A percentile compares a stretch with the other conserved stretches of the same genome.
phyloP scores from a whole-genome alignment of 1,140 invertebrate genomes.

The Drosophila ercepeae region DNA sequence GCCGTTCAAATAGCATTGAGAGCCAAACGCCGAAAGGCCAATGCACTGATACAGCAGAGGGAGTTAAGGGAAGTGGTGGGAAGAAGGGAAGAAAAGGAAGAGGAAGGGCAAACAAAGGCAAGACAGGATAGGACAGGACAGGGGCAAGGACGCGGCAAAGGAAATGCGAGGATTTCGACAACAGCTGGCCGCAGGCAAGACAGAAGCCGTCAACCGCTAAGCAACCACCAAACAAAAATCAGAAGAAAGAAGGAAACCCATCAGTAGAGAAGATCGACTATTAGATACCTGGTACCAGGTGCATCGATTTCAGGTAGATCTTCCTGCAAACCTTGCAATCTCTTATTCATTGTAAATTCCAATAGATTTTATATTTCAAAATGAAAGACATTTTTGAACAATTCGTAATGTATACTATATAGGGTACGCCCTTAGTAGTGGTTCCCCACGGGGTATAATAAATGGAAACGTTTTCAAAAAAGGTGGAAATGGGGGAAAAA shows the following conservation, averaged over 20 bases:
- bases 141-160: background rate
- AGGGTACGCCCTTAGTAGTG: no score
- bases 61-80: background rate
- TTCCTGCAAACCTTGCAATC: no score
- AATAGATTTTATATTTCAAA: no score
- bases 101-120: slow-evolving; percentile 30
- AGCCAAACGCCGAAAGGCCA: slow-evolving; percentile 69
- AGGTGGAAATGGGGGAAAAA: slow-evolving; percentile 31
- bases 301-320: background rate
- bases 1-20: slow-evolving; percentile 77
- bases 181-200: slow-evolving; percentile 65
- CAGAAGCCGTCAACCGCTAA: slow-evolving; percentile 52
- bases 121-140: slow-evolving; percentile 6
- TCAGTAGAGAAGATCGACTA: background rate
- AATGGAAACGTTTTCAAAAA: slow-evolving; percentile 46
- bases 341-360: no score
- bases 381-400: no score
- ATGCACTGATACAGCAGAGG: slow-evolving; percentile 56
- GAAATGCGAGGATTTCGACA: slow-evolving; percentile 45
- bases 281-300: slow-evolving; percentile 5
- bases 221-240: slow-evolving; percentile 56
- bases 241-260: slow-evolving; percentile 3
- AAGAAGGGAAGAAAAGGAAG: slow-evolving; percentile 9
- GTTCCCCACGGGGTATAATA: background rate
- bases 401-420: no score